phyloP scores from a whole-genome alignment of 2,113 vertebrate genomes.

The Bubo scandiacus region DNA sequence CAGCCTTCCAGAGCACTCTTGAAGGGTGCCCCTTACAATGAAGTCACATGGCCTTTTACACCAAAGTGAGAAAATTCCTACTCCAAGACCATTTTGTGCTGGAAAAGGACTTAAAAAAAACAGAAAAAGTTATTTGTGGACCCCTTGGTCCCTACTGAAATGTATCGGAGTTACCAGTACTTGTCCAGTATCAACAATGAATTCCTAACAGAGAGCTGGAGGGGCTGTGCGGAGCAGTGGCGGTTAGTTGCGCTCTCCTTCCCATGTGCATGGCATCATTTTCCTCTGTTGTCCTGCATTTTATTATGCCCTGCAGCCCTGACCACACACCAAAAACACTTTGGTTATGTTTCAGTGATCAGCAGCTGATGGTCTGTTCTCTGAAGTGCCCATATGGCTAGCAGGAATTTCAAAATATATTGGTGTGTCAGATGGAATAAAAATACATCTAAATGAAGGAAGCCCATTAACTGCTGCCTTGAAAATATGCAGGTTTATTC shows the following conservation, averaged over 20 bases:
- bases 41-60: not conserved
- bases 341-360: not conserved
- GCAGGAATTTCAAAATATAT: not conserved
- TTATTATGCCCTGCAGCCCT: not conserved
- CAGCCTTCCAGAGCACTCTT: not conserved
- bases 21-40: not conserved
- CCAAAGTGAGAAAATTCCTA: not conserved
- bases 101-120: not conserved
- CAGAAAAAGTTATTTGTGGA: not conserved
- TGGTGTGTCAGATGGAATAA: not conserved
- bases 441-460: not conserved
- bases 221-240: not conserved
- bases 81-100: not conserved
- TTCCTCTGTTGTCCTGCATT: not conserved
- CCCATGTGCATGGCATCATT: accelerated
- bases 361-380: not conserved
- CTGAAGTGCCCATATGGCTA: not conserved
- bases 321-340: not conserved
- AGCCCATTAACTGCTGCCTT: not conserved
- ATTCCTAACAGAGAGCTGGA: not conserved
- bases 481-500: not conserved
- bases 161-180: not conserved
- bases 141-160: not conserved
- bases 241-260: not conserved
- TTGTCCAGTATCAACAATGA: not conserved